Conservation (phyloP, 2,113 vertebrate genomes). For the Rhinopomastus cyanomelas region DNA sequence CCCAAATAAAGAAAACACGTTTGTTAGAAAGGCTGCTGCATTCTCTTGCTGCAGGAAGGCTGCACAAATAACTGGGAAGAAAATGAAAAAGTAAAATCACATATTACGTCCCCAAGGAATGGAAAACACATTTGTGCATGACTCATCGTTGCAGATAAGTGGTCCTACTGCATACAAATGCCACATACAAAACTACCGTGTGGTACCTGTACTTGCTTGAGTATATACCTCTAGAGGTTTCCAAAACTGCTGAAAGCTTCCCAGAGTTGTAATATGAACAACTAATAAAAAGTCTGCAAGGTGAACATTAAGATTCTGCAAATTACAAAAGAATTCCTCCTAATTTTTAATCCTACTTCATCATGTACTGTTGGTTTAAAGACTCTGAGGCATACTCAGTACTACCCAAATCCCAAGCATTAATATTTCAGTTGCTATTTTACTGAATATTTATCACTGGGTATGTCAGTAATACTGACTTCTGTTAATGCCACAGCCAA, state of each 20-base stretch:
- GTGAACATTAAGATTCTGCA: background rate
- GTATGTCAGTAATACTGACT: background rate
- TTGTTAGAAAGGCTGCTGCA: background rate
- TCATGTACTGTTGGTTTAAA: background rate
- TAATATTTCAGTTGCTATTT: conserved; percentile 10
- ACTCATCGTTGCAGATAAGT: background rate
- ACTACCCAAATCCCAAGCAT: background rate
- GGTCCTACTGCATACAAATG: background rate
- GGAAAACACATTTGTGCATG: background rate
- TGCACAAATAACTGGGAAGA: background rate
- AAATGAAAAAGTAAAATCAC: background rate
- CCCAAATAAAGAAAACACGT: background rate
- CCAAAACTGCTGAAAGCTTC: background rate
- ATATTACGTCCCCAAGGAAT: background rate
- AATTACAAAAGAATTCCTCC: background rate
- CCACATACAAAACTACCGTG: background rate
- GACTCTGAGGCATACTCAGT: background rate
- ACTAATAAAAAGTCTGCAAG: background rate
- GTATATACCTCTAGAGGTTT: background rate
- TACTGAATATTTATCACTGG: background rate
- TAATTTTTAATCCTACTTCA: background rate
- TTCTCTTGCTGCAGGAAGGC: background rate
- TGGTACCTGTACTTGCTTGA: background rate
- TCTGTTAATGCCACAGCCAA: background rate
- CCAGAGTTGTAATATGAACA: background rate